Percentiles rank a stretch among this genome's conserved stretches.
These are phyloP conservation scores for Aphrophora alni DNA, from an alignment of 2,888 invertebrate species.

Conservation along the genomic window DNA sequence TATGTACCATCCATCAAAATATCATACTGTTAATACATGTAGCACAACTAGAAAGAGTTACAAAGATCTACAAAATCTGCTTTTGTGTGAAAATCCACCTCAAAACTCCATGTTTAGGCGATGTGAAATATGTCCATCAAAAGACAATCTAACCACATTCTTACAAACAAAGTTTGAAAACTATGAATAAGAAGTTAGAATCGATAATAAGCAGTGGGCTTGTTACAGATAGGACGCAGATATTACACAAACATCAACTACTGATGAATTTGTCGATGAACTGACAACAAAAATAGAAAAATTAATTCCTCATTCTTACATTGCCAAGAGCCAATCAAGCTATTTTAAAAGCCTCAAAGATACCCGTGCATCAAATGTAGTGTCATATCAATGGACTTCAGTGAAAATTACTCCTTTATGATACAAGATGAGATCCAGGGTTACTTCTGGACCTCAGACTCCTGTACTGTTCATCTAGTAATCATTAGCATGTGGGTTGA, in stretches of 20 bases:
- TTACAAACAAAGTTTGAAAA: not conserved
- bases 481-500: conserved; percentile 7
- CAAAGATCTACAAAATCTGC: not conserved
- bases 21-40: too few species aligned
- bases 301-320: conserved; percentile 12
- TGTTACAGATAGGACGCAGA: not conserved
- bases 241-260: not conserved
- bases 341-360: too few species aligned
- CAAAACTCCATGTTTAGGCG: not conserved
- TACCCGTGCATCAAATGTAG: not conserved
- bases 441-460: conserved; percentile 19
- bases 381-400: conserved; percentile 4
- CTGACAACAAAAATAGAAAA: not conserved
- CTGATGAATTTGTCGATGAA: conserved; percentile 11
- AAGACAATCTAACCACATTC: not conserved
- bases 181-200: conserved; percentile 15
- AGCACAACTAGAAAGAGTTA: not conserved
- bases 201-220: conserved; percentile 10
- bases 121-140: not conserved
- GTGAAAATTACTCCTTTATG: not conserved
- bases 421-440: conserved; percentile 20
- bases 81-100: not conserved
- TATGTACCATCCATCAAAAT: too few species aligned
- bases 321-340: conserved; percentile 12
- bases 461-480: conserved; percentile 20